Evolutionary conservation across 2,888 invertebrate genomes (phyloP).

Genomic region (Patella depressa): DNA sequence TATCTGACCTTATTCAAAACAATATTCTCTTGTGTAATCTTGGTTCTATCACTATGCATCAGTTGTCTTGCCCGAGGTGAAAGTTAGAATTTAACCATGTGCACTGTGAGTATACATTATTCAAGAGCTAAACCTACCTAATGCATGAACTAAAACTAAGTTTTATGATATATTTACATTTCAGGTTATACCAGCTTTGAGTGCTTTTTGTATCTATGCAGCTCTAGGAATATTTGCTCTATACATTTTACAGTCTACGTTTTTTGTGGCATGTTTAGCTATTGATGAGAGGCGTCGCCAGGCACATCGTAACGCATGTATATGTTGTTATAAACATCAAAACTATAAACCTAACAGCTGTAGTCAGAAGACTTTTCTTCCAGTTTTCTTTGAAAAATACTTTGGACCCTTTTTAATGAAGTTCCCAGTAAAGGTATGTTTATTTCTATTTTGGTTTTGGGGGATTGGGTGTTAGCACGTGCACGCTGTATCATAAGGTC

Average conservation of each 20-base stretch:
- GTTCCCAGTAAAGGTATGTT: conserved; percentile 77
- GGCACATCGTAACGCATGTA: conserved; percentile 47
- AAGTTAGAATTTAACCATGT: too few relatives aligned
- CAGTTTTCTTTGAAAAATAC: conserved; percentile 75
- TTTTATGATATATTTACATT: conserved; percentile 14
- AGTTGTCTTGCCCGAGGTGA: too few relatives aligned
- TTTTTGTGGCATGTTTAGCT: conserved; percentile 84
- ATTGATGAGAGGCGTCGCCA: conserved; percentile 76
- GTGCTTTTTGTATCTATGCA: conserved; percentile 87
- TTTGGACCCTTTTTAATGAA: conserved; percentile 80
- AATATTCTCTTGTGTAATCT: too few relatives aligned
- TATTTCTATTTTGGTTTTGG: not conserved
- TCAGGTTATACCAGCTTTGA: conserved; percentile 83
- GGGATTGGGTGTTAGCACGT: too few relatives aligned
- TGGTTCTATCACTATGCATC: too few relatives aligned
- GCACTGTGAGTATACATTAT: too few relatives aligned
- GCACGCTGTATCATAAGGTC: too few relatives aligned
- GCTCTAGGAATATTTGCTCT: conserved; percentile 83
- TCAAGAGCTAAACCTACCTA: too few relatives aligned
- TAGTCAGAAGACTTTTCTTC: conserved; percentile 76
- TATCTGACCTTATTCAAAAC: too few relatives aligned
- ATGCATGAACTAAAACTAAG: too few relatives aligned
- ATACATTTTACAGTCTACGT: conserved; percentile 79
- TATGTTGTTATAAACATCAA: conserved; percentile 78
- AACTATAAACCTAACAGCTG: conserved; percentile 74